Base-by-base conservation (phyloP, 2,113 vertebrate species). In the Peromyscus californicus region DNA sequence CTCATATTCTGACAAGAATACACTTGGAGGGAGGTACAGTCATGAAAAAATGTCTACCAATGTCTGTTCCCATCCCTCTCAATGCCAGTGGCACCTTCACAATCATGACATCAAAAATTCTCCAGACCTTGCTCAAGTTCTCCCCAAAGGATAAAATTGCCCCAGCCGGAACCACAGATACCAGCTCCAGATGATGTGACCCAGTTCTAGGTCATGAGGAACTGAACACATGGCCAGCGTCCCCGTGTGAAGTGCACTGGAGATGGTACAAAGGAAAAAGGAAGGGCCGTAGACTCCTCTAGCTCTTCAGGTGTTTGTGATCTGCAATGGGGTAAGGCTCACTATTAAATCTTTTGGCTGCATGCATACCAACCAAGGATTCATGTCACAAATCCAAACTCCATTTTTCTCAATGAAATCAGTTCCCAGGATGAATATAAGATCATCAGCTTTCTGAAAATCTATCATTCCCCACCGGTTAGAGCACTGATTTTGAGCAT, bases 351-450 rank as follows among this genome's bases (percentile, higher is more conserved):
- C 39, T 89, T 39, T 31, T 19, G 24, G 21, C 3, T 45, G 39
- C n/a, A 48, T 63, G 2, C 21, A 48, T 42, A 19, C 22, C 45
- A 39, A 22, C 13, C 78, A 79, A 36, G 29, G 45, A 54, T 54
- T 67, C 87, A 89, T 17, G 4, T 15, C 5, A 21, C 3, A 70
- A 65, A 85, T 26, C 19, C n/a, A 86, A 94, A 87, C 26, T 11
- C 31, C 61, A 83, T 65, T 45, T 72, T 89, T 75, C 63, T 22
- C 79, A 69, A 63, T 80, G 57, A 86, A 95, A 90, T 86, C 33
- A 45, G 1, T 65, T 89, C 15, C 42, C 39, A 39, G 16, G 42
- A 45, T 51, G 29, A 70, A 67, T 29, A 33, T 57, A 65, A 93
- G 57, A 48, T 57, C 36, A 21, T 57, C 29, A 13, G 22, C 67